Evolutionary conservation across 2,113 vertebrate genomes (phyloP), one percentile per base, ranked within the genome.

Genomic region (Paradisaea rubra): DNA sequence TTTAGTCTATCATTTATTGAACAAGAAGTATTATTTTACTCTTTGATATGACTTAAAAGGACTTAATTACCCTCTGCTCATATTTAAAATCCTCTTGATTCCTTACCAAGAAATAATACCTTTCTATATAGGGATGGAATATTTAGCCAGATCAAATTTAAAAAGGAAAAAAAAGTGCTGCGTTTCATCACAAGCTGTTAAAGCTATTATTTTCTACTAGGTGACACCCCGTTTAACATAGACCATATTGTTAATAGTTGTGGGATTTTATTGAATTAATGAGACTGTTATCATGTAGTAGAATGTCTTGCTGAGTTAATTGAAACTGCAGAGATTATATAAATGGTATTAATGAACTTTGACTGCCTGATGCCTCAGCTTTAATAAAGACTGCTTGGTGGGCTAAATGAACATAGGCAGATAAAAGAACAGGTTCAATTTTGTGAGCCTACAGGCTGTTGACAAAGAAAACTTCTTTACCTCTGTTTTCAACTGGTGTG

Each of bases 281-380:
- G 98, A 98, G 98, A 98, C 97, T 98, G 97, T 98, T 98, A 98
- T 98, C 98, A 98, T 98, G 98, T 98, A 97, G 98, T 98, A 97
- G 97, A 98, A 97, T 98, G 97, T 98, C 98, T 98, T 98, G 98
- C 98, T 98, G 98, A 98, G 98, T 98, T 98, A 98, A 98, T 98
- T 98, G 98, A 98, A 98, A 98, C 97, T 97, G 98, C 97, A 97
- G 97, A 98, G 98, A 98, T 98, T 98, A 98, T 98, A 98, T 98
- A 98, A 98, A 98, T 98, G 98, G 98, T 98, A 98, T 98, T 98
- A 98, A 98, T 98, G 98, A 98, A 98, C 98, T 98, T 98, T 98
- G 98, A 98, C 98, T 98, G 98, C 97, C 98, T 98, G 97, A 97
- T 98, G 98, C 94, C 96, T 98, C 96, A 89, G 97, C 97, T 98